phyloP scores from a whole-genome alignment of 2,888 invertebrate genomes.

The Acronicta psi region DNA sequence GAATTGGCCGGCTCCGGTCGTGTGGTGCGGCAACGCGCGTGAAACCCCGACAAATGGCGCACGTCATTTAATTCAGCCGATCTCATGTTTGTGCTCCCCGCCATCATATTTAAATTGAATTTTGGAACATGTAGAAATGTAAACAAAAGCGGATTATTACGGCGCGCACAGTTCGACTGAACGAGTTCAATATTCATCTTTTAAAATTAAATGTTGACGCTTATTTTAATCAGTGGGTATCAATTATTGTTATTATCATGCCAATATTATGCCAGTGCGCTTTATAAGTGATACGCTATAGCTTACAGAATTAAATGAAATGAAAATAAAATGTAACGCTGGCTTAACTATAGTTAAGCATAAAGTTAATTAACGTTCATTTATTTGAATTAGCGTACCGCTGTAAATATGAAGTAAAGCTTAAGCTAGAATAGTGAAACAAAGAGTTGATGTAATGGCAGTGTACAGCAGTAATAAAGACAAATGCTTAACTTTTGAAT shows the following conservation, averaged over 20 bases:
- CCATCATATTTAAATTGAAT: conserved; percentile 88
- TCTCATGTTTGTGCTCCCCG: conserved; percentile 83
- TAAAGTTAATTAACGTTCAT: conserved; percentile 41
- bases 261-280: conserved; percentile 10
- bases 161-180: conserved; percentile 62
- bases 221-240: conserved; percentile 52
- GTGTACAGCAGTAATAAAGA: conserved; percentile 24
- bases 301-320: conserved; percentile 21
- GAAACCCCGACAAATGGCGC: conserved; percentile 81
- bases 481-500: conserved; percentile 27
- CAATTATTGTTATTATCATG: conserved; percentile 26
- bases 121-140: conserved; percentile 76
- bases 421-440: conserved; percentile 32
- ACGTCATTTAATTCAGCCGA: conserved; percentile 86
- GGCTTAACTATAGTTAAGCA: conserved; percentile 33
- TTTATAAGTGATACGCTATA: conserved; percentile 18
- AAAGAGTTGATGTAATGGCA: conserved; percentile 29
- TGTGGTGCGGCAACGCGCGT: conserved; percentile 63
- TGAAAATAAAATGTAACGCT: conserved; percentile 30
- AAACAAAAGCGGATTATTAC: conserved; percentile 79
- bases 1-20: conserved; percentile 70
- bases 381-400: conserved; percentile 28
- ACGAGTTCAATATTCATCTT: conserved; percentile 70
- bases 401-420: conserved; percentile 19
- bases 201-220: conserved; percentile 60